A percentile compares a stretch with the other conserved stretches of the same genome.
Evolutionary conservation across 2,888 invertebrate genomes (phyloP).

Genomic region (Unio delphinus): DNA sequence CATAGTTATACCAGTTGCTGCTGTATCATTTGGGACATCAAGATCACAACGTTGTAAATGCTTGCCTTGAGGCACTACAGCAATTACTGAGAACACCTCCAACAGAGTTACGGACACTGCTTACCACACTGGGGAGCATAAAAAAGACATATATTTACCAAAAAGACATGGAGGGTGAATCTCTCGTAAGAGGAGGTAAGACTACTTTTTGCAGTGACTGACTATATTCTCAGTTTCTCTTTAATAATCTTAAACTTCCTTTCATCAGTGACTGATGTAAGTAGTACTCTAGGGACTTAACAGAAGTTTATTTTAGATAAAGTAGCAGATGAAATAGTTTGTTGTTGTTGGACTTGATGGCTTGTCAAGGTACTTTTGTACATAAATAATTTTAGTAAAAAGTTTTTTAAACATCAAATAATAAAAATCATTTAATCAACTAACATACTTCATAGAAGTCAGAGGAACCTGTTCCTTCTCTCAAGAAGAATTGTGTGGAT

Average conservation of each 20-base stretch:
- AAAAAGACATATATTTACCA: constrained; percentile 56
- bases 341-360: no score
- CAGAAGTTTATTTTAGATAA: no score
- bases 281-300: background rate
- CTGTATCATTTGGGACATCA: constrained; percentile 75
- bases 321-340: no score
- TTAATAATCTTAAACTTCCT: background rate
- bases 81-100: constrained; percentile 77
- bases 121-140: constrained; percentile 74
- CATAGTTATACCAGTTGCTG: constrained; percentile 72
- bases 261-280: background rate
- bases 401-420: no score
- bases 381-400: no score
- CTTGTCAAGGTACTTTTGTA: no score
- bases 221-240: background rate
- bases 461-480: no score
- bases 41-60: constrained; percentile 91
- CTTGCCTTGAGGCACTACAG: constrained; percentile 84
- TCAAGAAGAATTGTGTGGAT: no score
- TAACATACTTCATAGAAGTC: no score
- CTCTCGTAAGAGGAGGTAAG: no score
- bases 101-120: constrained; percentile 74
- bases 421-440: no score
- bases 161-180: constrained; percentile 33
- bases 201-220: no score